Conservation (phyloP, 2,888 invertebrate species). For the Suillia variegata region DNA sequence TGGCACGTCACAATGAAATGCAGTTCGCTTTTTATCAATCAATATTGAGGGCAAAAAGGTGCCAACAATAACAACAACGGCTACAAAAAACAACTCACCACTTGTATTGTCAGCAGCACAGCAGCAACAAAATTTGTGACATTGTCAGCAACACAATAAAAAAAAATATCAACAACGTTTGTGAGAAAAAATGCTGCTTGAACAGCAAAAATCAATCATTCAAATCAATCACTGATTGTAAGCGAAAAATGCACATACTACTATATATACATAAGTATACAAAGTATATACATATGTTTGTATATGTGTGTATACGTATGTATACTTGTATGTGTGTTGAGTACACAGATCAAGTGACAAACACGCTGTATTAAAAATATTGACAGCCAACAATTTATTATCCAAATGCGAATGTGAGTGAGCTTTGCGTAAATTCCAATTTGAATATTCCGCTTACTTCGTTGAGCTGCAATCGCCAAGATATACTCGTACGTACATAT, state of each 20-base stretch:
- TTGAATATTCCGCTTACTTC: not conserved
- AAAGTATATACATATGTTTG: too few species aligned
- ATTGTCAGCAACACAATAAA: slow-evolving; percentile 5
- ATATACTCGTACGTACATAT: not conserved
- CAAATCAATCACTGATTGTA: slow-evolving; percentile 17
- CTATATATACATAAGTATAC: too few species aligned
- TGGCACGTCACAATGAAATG: slow-evolving; percentile 4
- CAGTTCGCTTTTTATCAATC: not conserved
- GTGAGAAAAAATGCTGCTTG: too few species aligned
- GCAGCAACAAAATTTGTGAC: not conserved
- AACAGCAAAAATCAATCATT: slow-evolving; percentile 34
- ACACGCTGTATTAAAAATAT: slow-evolving; percentile 50
- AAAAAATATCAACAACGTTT: not conserved
- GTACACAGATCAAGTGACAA: slow-evolving; percentile 37
- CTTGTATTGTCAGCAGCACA: not conserved
- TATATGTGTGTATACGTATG: not conserved
- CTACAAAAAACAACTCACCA: not conserved
- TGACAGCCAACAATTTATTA: slow-evolving; percentile 56
- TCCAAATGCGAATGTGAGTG: slow-evolving; percentile 35
- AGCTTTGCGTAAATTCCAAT: not conserved
- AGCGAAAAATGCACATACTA: not conserved
- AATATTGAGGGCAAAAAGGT: slow-evolving; percentile 8
- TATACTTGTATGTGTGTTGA: not conserved
- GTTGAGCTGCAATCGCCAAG: too few species aligned
- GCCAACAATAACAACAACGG: not conserved